Conservation (phyloP, 2,797 vertebrate genomes). For the Tapera naevia region DNA sequence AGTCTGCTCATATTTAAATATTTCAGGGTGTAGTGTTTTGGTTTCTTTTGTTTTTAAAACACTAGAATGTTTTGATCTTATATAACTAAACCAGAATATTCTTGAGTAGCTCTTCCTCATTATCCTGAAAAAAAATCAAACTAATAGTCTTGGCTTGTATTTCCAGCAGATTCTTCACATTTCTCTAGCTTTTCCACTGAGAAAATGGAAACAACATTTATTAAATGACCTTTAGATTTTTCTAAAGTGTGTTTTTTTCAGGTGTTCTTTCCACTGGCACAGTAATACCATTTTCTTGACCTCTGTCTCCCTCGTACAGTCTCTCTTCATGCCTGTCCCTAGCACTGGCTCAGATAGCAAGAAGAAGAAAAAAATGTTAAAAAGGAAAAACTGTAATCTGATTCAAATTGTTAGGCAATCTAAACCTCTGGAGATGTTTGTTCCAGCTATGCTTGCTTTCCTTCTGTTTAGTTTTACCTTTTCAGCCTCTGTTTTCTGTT, state of each 20-base stretch:
- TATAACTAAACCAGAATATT: background rate
- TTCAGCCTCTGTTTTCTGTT: background rate
- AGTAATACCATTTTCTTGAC: conserved; percentile 46
- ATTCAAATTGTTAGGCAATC: background rate
- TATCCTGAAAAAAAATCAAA: background rate
- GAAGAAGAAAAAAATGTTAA: background rate
- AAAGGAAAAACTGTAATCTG: background rate
- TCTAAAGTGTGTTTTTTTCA: too few species aligned
- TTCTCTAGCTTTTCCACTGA: conserved; percentile 9
- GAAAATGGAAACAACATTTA: conserved; percentile 46
- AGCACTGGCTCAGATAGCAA: background rate
- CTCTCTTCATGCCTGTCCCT: conserved; percentile 41
- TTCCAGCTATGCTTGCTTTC: background rate
- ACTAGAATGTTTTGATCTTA: background rate
- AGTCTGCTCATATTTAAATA: background rate
- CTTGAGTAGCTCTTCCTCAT: background rate
- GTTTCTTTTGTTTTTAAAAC: background rate
- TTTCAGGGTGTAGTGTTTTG: background rate
- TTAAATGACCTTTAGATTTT: conserved; percentile 57
- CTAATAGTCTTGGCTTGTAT: background rate
- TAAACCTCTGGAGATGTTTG: background rate
- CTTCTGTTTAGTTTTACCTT: background rate
- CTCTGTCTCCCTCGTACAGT: conserved; percentile 34
- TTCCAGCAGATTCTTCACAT: background rate
- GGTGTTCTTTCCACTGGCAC: background rate